Conservation (phyloP, 2,888 invertebrate species). For the Lasioglossum vierecki region DNA sequence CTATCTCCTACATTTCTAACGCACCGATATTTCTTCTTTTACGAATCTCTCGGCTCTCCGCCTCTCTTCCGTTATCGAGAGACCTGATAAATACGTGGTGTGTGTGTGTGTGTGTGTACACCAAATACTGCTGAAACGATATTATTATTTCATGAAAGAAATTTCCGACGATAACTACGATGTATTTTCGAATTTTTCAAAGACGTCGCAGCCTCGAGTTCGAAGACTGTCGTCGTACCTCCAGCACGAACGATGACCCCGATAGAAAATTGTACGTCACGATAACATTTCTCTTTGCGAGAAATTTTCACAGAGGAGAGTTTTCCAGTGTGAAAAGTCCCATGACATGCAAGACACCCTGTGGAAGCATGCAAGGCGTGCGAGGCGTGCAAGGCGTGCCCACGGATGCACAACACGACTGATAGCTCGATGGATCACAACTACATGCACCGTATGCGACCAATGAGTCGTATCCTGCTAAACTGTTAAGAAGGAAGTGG, state of each 20-base stretch:
- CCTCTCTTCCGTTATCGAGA: neutral
- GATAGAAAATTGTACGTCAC: neutral
- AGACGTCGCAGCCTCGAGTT: neutral
- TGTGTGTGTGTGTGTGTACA: neutral
- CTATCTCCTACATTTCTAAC: neutral
- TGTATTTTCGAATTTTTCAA: neutral
- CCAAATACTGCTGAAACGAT: neutral
- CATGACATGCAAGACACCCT: slow-evolving; percentile 55
- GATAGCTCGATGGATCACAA: slow-evolving; percentile 81
- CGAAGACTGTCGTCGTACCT: neutral
- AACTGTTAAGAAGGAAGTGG: slow-evolving; percentile 85
- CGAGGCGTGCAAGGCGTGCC: slow-evolving; percentile 63
- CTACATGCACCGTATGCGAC: slow-evolving; percentile 80
- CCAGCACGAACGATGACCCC: neutral
- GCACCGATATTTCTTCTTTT: neutral
- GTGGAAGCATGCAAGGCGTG: slow-evolving; percentile 62
- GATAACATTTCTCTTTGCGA: neutral
- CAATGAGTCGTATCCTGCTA: slow-evolving; percentile 85
- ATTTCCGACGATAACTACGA: neutral
- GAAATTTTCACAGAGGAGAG: neutral
- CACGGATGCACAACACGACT: slow-evolving; percentile 73
- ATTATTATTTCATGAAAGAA: neutral
- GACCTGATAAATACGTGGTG: neutral
- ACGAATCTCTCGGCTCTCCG: neutral
- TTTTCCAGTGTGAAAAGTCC: slow-evolving; percentile 9